Base-by-base conservation (phyloP, 35 echinoderm and acorn worm genomes). In the Eucidaris tribuloides region DNA sequence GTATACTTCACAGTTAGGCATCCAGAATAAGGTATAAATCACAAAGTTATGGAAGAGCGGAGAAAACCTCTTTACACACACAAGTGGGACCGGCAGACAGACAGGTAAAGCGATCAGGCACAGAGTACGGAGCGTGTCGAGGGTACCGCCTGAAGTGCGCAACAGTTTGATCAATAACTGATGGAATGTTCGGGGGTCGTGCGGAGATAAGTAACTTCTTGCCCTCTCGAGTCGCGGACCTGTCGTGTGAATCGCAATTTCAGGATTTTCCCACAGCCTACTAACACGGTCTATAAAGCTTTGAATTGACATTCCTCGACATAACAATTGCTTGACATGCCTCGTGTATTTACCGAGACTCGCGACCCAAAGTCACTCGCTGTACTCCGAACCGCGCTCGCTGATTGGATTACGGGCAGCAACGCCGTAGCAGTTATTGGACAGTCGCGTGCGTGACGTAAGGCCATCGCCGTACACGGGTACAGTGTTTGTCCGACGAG, bases 1-100 rank as follows among this genome's bases (percentile, higher is more conserved):
- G 58, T 57, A 91, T 44, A 71, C 87, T 68, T 82, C 60, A 42
- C 79, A 77, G 45, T 45, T 66, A 71, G 87, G 79, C 87, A 89
- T 82, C 39, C 61, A 64, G 19, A 54, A 32, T 64, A 64, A 23
- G 27, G 37, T 64, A n/a, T 33, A 31, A 64, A 64, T 15, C 37
- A 11, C 14, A 7, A 32, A 3, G 61, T 33, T 30, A 14, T 18
- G 6, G 19, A 6, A 15, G 17, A 11, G 0, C 28, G 37, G 24
- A 28, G 5, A 64, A 34, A 9, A 2, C 37, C 30, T 64, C 37
- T 34, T 34, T 60, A 64, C 13, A 34, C 37, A 27, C 61, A 64
- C 61, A 64, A 64, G 68, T 74, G 41, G 68, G 68, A 14, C 58
- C 68, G 22, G 11, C 58, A 72, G 60, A 66, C 20, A 88, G 54